Evolutionary conservation across 1,140 invertebrate genomes (phyloP).

Genomic region (Platyura marginata): DNA sequence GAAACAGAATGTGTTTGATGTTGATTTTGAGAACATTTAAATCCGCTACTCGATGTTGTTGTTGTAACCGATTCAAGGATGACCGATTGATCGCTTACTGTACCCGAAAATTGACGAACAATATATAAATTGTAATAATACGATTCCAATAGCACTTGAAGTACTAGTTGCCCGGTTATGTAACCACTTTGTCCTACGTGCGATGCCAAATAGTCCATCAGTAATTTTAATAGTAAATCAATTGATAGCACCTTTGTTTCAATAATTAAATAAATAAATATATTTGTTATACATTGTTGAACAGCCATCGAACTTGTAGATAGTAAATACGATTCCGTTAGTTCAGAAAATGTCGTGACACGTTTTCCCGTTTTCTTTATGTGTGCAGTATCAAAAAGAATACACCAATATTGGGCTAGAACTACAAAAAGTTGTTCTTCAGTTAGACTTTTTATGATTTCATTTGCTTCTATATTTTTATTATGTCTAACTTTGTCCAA

Average conservation of each 20-base stretch:
- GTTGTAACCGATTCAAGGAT: neutral
- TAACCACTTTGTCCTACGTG: neutral
- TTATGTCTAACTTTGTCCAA: neutral
- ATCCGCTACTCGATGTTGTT: neutral
- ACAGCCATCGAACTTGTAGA: neutral
- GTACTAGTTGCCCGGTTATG: neutral
- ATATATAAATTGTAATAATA: neutral
- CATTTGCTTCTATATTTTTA: neutral
- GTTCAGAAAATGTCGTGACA: neutral
- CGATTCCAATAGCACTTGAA: neutral
- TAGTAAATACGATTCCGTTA: slow-evolving; percentile 1
- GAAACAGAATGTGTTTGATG: neutral
- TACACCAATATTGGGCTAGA: neutral
- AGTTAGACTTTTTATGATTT: neutral
- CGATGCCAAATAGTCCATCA: slow-evolving; percentile 1
- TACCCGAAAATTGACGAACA: neutral
- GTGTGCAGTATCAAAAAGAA: neutral
- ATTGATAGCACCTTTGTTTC: neutral
- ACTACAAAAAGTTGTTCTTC: neutral
- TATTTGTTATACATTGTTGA: neutral
- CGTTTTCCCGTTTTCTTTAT: neutral
- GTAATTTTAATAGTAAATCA: neutral
- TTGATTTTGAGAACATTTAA: neutral
- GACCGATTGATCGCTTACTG: neutral
- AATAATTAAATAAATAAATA: neutral